Base-by-base conservation (phyloP, 1,140 invertebrate species). In the Metaphire vulgaris region DNA sequence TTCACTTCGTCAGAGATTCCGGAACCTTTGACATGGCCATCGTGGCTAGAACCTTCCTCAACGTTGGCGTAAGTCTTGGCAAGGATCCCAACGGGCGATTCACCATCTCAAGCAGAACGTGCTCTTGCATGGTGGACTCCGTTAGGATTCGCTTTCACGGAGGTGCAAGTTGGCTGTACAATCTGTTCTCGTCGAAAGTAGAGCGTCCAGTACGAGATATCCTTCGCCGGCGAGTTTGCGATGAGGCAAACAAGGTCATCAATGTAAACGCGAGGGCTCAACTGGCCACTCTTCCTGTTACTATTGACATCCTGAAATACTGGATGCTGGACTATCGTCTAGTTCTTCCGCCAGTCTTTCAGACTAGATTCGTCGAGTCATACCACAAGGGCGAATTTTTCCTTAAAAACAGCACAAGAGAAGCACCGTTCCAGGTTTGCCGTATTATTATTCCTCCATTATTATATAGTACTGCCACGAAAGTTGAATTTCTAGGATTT, bases 81-180 rank as follows among this genome's bases (percentile, higher is more conserved):
- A 33, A 26, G 26, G 68, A 76, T 65, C 14, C 64, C 31, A 70
- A 34, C 33, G 74, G 74, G 26, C 28, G 32, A 16, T 68, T 68
- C 6, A 76, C 74, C 0, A 74, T 76, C 14, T 28, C 16, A 15
- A 70, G 30, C 16, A 71, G 30, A 12, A 16, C 1, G 1, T 76
- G 68, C 31, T 30, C 30, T 32, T 69, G 28, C 31, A 26, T 33
- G 14, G 68, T 76, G 30, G n/a, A 32, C 21, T n/a, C 30, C 28
- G 74, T 41, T 0, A 32, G 41, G 14, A 33, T 76, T 1, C 30
- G 67, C 16, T 29, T 76, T 31, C 74, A 76, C 16, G 74, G 74
- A 15, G 67, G 74, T 2, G 74, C 67, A 14, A 73, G 67, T 34
- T 76, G 74, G 74, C 31, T 76, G 31, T 76, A 72, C 68, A 76